Evolutionary conservation across 2,797 vertebrate species (phyloP).

Genomic region (Emydoidea blandingii): DNA sequence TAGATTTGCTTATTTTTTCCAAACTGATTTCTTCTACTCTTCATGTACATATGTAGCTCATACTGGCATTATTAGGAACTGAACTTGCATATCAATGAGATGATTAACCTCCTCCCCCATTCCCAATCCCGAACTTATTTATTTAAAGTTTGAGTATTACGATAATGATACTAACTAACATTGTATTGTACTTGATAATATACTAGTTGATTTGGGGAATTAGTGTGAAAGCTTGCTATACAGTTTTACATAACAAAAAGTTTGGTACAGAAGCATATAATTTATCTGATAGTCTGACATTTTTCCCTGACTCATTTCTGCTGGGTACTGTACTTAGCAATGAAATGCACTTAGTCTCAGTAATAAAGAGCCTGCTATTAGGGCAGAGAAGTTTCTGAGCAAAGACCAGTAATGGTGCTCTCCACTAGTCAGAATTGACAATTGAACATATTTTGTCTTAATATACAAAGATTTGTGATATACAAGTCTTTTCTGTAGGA

Average conservation of each 20-base stretch:
- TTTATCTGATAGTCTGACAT: background rate
- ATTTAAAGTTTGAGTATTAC: background rate
- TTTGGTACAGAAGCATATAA: background rate
- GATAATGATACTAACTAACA: background rate
- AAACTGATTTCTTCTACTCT: background rate
- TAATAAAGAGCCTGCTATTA: background rate
- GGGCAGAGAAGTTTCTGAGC: background rate
- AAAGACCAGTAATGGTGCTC: background rate
- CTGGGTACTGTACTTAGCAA: background rate
- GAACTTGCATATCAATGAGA: background rate
- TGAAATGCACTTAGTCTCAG: background rate
- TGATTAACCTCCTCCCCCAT: background rate
- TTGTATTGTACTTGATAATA: background rate
- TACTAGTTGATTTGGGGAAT: background rate
- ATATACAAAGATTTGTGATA: background rate
- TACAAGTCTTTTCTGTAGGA: background rate
- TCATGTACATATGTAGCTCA: background rate
- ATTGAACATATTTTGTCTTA: background rate
- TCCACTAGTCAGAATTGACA: background rate
- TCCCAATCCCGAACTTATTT: background rate
- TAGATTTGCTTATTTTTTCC: background rate
- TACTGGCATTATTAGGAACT: background rate
- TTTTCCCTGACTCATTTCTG: background rate
- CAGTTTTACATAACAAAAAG: background rate
- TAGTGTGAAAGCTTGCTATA: background rate